Base-by-base conservation (phyloP, 2,888 invertebrate genomes). In the Schrankia costaestrigalis region DNA sequence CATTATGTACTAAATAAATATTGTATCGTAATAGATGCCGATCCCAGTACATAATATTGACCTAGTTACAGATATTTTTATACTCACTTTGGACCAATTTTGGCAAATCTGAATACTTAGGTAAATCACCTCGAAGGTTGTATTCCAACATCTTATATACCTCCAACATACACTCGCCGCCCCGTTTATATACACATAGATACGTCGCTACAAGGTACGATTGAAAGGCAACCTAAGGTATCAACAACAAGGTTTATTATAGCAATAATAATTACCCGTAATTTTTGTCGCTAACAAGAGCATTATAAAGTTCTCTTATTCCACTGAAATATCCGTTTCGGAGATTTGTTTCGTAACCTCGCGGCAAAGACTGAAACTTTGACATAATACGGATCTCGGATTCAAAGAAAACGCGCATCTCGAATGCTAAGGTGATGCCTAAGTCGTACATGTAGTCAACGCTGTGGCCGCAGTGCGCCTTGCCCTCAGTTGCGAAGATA, bases 1-100 rank as follows among this genome's bases (percentile, higher is more conserved):
- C 78, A 78, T 80, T 86, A 86, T 86, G 72, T 87, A 84, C 78
- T 84, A 83, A 82, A 84, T 78, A 86, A 85, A 85, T 85, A 85
- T 78, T 80, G 75, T 81, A 78, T 70, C 74, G 66, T 67, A 73
- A 79, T 78, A 81, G 70, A 76, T 78, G 63, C 66, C 62, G 59
- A 59, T 68, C 61, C 55, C 50, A 46, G 66, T 68, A 78, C 69
- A 78, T 76, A 66, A 77, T 76, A 78, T 74, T 73, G 73, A 71
- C 76, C 74, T 49, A 72, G 56, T 70, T 78, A 47, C 65, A 63
- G 46, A 68, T 67, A n/a, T 69, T 52, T 71, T 69, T 64, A 65
- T 58, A 46, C 62, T 50, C 52, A 45, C 64, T 67, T 64, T 55
- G 48, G 32, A 56, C 45, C 42, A 41, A 60, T 52, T 53, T 38